Evolutionary conservation across 2,113 vertebrate species (phyloP), one percentile per base, ranked within the genome.

Genomic region (Eurypyga helias): DNA sequence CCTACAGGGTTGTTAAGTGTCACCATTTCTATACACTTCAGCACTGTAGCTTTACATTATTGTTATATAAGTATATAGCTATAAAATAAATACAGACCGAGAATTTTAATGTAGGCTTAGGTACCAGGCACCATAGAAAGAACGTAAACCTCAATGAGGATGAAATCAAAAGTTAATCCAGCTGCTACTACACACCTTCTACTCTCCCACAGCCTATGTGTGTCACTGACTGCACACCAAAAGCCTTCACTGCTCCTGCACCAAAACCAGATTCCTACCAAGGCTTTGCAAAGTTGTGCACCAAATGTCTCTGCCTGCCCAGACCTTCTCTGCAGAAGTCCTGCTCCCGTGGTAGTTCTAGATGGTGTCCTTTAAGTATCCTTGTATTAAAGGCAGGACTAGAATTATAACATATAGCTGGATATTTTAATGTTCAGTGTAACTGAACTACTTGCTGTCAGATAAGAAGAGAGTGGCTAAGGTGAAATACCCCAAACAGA

Each of bases 261-360:
- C 26, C 51, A 66, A 15, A 14, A 46, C n/a, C 46, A 54, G 21
- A 8, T 26, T 6, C 20, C 13, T 43, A 52, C 8, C 28, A 70
- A 58, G 24, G 24, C 31, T 65, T 78, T 73, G 48, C 14, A 69
- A 70, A 71, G 66, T 2, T 7, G 10, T 75, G 60, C 38, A 16
- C 15, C n/a, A 28, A 81, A 78, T 7, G 36, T 0, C 21, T 75
- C 13, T 87, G 13, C 11, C 34, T 57, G 17, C 33, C 54, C 0
- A 1, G 21, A 38, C 4, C 2, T 18, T 18, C 31, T 48, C 17
- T 2, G 0, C 20, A 51, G 34, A 34, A 60, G 6, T 28, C 26
- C 10, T 54, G 25, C 31, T 75, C 7, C 41, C 10, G 1, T 4
- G 13, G 41, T 14, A 41, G 18, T 2, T 33, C 25, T 29, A 77